These are phyloP conservation scores for Unio pictorum DNA, from an alignment of 2,888 invertebrate species.

Conservation along the genomic window DNA sequence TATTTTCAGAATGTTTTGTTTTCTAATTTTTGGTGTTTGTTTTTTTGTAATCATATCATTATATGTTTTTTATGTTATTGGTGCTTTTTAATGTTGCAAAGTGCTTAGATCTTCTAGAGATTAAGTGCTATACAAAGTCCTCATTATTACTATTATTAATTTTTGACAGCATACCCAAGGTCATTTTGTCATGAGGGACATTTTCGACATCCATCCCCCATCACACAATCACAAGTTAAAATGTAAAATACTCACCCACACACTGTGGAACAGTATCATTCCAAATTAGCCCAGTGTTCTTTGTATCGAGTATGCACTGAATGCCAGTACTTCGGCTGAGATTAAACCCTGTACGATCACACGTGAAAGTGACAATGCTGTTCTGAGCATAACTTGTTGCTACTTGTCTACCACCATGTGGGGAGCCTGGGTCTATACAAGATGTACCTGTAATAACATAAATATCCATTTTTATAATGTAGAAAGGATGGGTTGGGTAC, in stretches of 20 bases:
- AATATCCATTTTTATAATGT: too few relatives aligned
- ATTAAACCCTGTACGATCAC: conserved; percentile 39
- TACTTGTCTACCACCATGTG: conserved; percentile 38
- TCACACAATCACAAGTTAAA: background rate
- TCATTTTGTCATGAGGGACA: too few relatives aligned
- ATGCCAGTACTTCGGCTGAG: conserved; percentile 25
- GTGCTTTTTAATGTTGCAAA: too few relatives aligned
- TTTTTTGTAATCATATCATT: too few relatives aligned
- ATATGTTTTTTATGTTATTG: too few relatives aligned
- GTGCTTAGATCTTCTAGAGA: too few relatives aligned
- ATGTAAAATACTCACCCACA: conserved; percentile 34
- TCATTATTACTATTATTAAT: too few relatives aligned
- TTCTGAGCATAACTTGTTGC: conserved; percentile 43
- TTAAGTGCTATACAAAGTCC: too few relatives aligned
- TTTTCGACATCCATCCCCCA: background rate
- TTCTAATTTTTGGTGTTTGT: too few relatives aligned
- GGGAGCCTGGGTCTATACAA: conserved; percentile 56
- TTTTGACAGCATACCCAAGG: too few relatives aligned
- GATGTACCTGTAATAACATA: conserved; percentile 32
- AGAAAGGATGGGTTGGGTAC: too few relatives aligned
- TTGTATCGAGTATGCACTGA: conserved; percentile 29
- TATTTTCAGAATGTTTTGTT: too few relatives aligned
- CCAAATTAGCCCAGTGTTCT: conserved; percentile 23
- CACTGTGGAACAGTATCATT: conserved; percentile 36
- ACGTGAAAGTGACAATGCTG: conserved; percentile 42